Evolutionary conservation across 2,888 invertebrate species (phyloP).

Genomic region (Buathra laborator): DNA sequence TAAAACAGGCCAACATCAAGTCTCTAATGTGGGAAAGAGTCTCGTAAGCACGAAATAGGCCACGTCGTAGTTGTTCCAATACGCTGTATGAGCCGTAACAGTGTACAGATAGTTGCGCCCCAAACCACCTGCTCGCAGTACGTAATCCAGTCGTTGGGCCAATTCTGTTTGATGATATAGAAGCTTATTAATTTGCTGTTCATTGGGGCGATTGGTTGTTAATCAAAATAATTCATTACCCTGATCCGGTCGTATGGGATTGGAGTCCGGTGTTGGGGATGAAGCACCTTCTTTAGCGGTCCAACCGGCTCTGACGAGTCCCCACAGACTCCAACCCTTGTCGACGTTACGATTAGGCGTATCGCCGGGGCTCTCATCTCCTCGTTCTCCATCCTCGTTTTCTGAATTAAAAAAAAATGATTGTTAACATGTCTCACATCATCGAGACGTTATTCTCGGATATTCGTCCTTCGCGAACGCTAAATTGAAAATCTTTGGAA

Average conservation of each 20-base stretch:
- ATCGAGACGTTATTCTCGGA: too few species aligned
- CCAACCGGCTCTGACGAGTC: conserved; percentile 84
- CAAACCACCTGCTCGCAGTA: conserved; percentile 87
- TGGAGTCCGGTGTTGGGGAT: conserved; percentile 82
- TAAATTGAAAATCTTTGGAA: too few species aligned
- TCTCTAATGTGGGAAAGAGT: conserved; percentile 85
- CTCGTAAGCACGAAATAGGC: conserved; percentile 88
- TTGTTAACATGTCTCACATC: background rate
- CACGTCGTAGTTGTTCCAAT: conserved; percentile 89
- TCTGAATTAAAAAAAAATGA: conserved; percentile 11
- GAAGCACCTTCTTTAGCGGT: conserved; percentile 83
- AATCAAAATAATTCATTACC: conserved; percentile 75
- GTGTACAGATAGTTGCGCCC: conserved; percentile 88
- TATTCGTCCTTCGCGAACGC: too few species aligned
- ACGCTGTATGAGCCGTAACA: conserved; percentile 88
- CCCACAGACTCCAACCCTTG: conserved; percentile 85
- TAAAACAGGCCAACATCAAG: conserved; percentile 81
- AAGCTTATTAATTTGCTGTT: conserved; percentile 1
- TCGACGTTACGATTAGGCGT: conserved; percentile 81
- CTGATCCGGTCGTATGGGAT: conserved; percentile 84
- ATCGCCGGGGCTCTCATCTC: conserved; percentile 80
- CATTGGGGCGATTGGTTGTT: background rate
- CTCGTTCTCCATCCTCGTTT: conserved; percentile 78
- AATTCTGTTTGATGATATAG: conserved; percentile 83
- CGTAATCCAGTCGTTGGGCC: conserved; percentile 88